A percentile compares a stretch with the other conserved stretches of the same genome.
phyloP scores from a whole-genome alignment of 2,888 invertebrate genomes.

The Nomada ruficornis region DNA sequence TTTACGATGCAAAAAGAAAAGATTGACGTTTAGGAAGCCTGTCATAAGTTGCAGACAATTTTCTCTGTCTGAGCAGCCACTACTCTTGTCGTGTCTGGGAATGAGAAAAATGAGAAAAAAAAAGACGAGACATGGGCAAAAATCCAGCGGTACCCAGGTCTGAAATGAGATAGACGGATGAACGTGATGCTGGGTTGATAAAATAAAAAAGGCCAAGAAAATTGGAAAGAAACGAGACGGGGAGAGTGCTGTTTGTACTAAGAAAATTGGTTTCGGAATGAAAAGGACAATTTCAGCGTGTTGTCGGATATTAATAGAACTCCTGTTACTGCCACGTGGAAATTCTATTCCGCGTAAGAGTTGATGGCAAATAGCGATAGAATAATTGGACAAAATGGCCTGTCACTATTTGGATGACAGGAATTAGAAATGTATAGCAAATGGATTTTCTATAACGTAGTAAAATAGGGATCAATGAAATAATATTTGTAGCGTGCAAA shows the following conservation, averaged over 20 bases:
- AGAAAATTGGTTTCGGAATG: constrained; percentile 35
- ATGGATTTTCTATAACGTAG: neutral
- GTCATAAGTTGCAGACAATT: constrained; percentile 37
- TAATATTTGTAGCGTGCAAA: too few relatives aligned
- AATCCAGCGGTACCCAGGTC: constrained; percentile 10
- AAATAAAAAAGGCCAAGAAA: constrained; percentile 19
- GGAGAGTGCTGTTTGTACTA: constrained; percentile 17
- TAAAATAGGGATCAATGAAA: neutral
- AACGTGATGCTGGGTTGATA: constrained; percentile 11
- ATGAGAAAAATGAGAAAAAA: neutral
- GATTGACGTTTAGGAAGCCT: neutral
- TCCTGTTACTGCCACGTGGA: neutral
- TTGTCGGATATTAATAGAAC: constrained; percentile 23
- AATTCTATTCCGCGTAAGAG: neutral
- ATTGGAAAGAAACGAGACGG: constrained; percentile 32
- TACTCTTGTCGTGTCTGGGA: neutral
- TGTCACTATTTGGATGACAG: neutral
- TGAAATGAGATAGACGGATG: constrained; percentile 29
- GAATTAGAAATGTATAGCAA: neutral
- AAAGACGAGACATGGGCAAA: constrained; percentile 3
- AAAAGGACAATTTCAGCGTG: constrained; percentile 30
- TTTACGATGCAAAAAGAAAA: neutral
- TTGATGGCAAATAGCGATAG: neutral
- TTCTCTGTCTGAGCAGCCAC: neutral
- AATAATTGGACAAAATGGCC: neutral